phyloP scores from a whole-genome alignment of 2,113 vertebrate species.

The Phoenicopterus ruber region DNA sequence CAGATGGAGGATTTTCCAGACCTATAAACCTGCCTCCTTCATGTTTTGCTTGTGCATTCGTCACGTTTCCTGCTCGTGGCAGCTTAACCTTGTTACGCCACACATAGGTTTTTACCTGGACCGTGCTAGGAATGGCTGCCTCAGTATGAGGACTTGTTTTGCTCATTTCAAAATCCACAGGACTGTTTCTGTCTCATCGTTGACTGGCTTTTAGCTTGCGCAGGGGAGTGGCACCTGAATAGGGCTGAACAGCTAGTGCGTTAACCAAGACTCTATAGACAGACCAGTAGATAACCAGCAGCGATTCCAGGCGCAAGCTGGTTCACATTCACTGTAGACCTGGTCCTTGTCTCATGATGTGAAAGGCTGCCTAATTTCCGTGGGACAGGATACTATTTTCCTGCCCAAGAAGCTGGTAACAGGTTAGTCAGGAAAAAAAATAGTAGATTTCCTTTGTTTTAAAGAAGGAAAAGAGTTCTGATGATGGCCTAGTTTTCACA shows the following conservation, averaged over 20 bases:
- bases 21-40: slow-evolving; percentile 20
- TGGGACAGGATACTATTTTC: background rate
- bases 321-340: background rate
- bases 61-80: slow-evolving; percentile 24
- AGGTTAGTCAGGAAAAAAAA: background rate
- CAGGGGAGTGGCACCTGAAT: background rate
- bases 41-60: slow-evolving; percentile 2
- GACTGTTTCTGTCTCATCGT: background rate
- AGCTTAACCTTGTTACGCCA: slow-evolving; percentile 2
- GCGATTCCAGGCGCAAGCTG: background rate
- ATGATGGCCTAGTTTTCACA: background rate
- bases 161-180: background rate
- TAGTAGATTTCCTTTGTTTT: background rate
- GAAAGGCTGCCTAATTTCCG: background rate
- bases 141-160: background rate
- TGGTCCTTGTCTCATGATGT: background rate
- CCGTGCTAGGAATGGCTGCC: background rate
- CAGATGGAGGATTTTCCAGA: slow-evolving; percentile 33
- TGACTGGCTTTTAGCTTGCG: background rate
- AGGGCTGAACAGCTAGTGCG: background rate
- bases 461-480: background rate
- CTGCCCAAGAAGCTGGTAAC: background rate
- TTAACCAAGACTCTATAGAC: background rate
- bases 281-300: background rate
- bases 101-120: slow-evolving; percentile 1